Conservation (phyloP, 2,797 vertebrate genomes). For the Rhabdophis nuchalis region DNA sequence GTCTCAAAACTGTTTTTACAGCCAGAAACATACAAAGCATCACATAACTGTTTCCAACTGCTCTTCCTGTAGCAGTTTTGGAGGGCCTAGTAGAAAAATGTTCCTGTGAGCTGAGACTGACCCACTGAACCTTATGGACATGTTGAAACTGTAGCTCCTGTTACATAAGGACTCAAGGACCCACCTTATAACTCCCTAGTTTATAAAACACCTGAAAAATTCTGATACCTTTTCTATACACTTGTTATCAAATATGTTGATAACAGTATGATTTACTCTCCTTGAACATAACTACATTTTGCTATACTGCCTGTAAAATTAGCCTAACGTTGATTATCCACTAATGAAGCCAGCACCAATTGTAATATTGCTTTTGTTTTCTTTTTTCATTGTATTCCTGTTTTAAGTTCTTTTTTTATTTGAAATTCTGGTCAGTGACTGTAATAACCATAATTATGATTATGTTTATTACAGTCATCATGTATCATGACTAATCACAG, state of each 20-base stretch:
- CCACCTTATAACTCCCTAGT: not conserved
- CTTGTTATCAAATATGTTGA: not conserved
- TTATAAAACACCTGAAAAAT: not conserved
- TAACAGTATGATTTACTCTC: not conserved
- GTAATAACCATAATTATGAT: not conserved
- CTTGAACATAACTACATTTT: not conserved
- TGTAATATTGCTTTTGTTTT: not conserved
- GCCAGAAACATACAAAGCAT: not conserved
- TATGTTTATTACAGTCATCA: not conserved
- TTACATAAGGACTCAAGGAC: too few relatives aligned
- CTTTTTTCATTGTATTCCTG: not conserved
- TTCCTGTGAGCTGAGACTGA: not conserved
- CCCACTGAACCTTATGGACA: too few relatives aligned
- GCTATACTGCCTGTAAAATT: not conserved
- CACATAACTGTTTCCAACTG: not conserved
- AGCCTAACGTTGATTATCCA: not conserved
- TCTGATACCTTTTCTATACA: not conserved
- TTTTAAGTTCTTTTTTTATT: not conserved
- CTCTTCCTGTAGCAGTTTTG: not conserved
- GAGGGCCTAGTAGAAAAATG: not conserved
- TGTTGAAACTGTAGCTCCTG: too few relatives aligned
- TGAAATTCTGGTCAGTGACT: not conserved
- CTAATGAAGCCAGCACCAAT: not conserved
- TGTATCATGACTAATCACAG: not conserved
- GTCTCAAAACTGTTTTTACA: not conserved